These are phyloP conservation scores for Octodonta nipae DNA, from an alignment of 2,888 invertebrate species.

Conservation along the genomic window DNA sequence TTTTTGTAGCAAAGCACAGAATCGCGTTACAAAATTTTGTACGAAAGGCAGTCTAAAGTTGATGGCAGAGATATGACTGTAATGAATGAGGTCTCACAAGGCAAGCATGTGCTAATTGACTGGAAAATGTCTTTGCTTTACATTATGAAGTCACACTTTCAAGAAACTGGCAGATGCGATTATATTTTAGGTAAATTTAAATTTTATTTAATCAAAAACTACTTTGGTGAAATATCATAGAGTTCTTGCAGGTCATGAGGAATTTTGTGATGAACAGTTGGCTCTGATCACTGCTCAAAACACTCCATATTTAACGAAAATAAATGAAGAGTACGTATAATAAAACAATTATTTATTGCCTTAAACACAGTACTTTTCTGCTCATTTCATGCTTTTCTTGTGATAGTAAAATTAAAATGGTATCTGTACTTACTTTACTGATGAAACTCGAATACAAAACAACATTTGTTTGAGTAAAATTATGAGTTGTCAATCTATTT, in stretches of 20 bases:
- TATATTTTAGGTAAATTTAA: constrained; percentile 52
- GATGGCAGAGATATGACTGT: constrained; percentile 23
- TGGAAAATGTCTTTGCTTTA: constrained; percentile 67
- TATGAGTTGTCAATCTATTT: no score
- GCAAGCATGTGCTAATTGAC: constrained; percentile 64
- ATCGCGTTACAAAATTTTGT: constrained; percentile 43
- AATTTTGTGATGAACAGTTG: constrained; percentile 67
- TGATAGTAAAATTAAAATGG: no score
- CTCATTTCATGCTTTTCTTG: no score
- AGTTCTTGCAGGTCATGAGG: constrained; percentile 53
- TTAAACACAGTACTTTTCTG: background rate
- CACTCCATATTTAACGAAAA: constrained; percentile 62
- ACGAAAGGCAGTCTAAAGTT: no score
- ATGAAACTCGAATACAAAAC: no score
- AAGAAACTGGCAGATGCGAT: constrained; percentile 55
- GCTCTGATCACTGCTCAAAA: constrained; percentile 60
- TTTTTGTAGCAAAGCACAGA: no score
- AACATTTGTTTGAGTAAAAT: no score
- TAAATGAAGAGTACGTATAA: constrained; percentile 68
- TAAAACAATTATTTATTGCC: background rate
- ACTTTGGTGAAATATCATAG: background rate
- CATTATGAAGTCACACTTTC: constrained; percentile 55
- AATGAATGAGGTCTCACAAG: constrained; percentile 47
- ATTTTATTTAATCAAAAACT: constrained; percentile 2
- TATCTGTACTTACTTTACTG: no score